phyloP scores from a whole-genome alignment of 2,888 invertebrate genomes.

The Lapara coniferarum region DNA sequence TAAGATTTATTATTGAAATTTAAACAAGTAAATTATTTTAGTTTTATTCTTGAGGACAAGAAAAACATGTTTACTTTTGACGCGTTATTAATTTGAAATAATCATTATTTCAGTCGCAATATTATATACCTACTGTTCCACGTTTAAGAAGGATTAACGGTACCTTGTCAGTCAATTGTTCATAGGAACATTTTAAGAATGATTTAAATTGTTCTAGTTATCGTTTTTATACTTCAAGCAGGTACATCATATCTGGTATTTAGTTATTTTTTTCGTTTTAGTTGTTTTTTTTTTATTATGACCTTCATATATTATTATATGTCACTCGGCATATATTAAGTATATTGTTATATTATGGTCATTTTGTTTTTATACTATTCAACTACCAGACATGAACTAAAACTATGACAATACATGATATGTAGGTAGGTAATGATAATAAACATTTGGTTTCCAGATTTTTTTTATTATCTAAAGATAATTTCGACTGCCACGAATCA shows the following conservation, averaged over 20 bases:
- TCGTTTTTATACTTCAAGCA: neutral
- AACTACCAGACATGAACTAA: no score
- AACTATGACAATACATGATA: no score
- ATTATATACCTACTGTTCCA: no score
- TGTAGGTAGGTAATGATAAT: neutral
- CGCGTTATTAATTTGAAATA: neutral
- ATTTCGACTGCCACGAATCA: neutral
- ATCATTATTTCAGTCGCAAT: neutral
- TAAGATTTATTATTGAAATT: neutral
- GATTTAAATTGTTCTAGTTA: neutral
- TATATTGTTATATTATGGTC: no score
- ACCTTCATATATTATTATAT: no score
- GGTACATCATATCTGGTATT: neutral
- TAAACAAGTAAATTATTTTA: neutral
- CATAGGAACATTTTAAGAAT: slow-evolving; percentile 1
- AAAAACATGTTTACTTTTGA: neutral
- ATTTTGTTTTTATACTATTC: no score
- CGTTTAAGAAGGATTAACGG: neutral
- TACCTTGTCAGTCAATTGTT: neutral
- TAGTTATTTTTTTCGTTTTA: no score
- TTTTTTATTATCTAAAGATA: neutral
- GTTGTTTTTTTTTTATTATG: no score
- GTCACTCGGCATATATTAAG: no score
- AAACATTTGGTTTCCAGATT: neutral
- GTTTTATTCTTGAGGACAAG: neutral